Percentiles rank a stretch among this genome's conserved stretches.
Evolutionary conservation across 2,113 vertebrate species (phyloP).

Genomic region (Pagrus major): DNA sequence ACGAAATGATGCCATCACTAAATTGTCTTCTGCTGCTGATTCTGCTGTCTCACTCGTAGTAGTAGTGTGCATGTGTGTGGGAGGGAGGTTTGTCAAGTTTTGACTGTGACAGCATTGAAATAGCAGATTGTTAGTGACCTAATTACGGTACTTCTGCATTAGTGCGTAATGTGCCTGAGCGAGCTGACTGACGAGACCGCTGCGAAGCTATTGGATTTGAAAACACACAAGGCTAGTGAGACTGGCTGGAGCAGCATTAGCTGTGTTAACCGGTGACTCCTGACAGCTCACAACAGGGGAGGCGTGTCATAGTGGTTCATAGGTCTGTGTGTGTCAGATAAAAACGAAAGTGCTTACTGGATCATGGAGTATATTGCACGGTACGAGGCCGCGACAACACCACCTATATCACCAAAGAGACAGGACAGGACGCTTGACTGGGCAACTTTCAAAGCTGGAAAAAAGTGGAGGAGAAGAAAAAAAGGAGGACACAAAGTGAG

Average conservation of each 20-base stretch:
- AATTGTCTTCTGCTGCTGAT: constrained; percentile 29
- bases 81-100: constrained; percentile 44
- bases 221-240: constrained; percentile 41
- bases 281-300: constrained; percentile 83
- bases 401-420: constrained; percentile 15
- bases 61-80: constrained; percentile 13
- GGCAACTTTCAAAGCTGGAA: constrained; percentile 24
- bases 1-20: constrained; percentile 42
- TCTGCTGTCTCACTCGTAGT: not conserved
- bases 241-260: constrained; percentile 38
- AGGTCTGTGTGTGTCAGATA: constrained; percentile 77
- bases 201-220: constrained; percentile 58
- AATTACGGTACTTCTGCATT: constrained; percentile 70
- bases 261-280: constrained; percentile 73
- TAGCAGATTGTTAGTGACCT: constrained; percentile 75
- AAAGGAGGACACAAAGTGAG: not conserved
- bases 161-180: constrained; percentile 59
- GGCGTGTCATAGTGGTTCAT: constrained; percentile 73
- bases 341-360: constrained; percentile 76
- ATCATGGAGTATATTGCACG: constrained; percentile 33
- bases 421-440: constrained; percentile 24
- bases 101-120: constrained; percentile 67
- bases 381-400: constrained; percentile 8
- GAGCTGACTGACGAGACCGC: constrained; percentile 40
- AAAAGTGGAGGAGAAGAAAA: not conserved